phyloP scores from a whole-genome alignment of 2,113 vertebrate genomes.

The Thalassarche chlororhynchos region DNA sequence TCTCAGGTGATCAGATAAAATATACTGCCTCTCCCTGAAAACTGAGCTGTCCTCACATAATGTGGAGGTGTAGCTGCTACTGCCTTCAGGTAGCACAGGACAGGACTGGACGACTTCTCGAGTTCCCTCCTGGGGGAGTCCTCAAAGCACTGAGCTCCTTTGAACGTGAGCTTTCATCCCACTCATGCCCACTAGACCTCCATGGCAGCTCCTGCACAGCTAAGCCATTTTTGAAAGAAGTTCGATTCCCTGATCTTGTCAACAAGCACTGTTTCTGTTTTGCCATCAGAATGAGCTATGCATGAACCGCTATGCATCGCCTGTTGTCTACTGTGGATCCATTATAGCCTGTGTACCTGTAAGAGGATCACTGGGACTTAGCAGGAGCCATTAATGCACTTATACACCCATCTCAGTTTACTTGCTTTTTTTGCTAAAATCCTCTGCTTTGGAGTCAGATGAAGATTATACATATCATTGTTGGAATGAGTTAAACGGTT shows the following conservation, averaged over 20 bases:
- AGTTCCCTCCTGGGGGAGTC: neutral
- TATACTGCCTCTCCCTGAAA: neutral
- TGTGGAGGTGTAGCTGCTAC: neutral
- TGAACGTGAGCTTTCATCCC: neutral
- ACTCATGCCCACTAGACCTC: neutral
- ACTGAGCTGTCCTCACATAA: rapidly evolving
- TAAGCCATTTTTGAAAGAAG: neutral
- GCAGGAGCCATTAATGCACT: conserved; percentile 1
- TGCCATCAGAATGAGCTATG: neutral
- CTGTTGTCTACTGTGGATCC: neutral
- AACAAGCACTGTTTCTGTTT: neutral
- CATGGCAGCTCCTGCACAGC: neutral
- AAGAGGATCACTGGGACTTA: conserved; percentile 48
- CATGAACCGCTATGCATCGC: neutral
- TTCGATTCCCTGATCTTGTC: neutral
- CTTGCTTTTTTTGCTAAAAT: conserved; percentile 2
- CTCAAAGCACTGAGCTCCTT: neutral
- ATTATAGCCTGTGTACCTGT: neutral
- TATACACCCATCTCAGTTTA: neutral
- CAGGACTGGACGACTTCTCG: neutral
- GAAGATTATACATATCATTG: conserved; percentile 5
- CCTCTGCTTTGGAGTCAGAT: neutral
- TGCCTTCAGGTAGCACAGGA: neutral
- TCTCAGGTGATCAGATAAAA: neutral
- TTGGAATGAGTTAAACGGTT: neutral